A percentile compares a stretch with the other conserved stretches of the same genome.
Conservation (phyloP, 1,140 invertebrate genomes). For the Drosophila neocordata region DNA sequence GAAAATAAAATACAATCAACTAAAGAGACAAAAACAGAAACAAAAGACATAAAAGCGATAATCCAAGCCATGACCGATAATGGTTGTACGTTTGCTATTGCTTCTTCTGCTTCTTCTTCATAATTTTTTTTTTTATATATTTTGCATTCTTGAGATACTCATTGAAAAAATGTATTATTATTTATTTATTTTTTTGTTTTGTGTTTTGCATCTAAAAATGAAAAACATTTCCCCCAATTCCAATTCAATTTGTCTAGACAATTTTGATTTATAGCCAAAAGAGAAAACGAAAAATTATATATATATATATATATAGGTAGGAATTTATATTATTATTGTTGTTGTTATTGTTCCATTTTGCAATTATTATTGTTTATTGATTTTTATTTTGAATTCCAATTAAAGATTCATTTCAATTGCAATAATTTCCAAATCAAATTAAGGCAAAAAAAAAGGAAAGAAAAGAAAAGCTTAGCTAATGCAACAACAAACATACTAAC, state of each 20-base stretch:
- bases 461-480: slow-evolving; percentile 22
- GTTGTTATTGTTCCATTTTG: slow-evolving; percentile 31
- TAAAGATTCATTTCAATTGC: background rate
- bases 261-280: slow-evolving; percentile 49
- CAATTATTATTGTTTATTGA: slow-evolving; percentile 33
- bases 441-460: background rate
- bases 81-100: slow-evolving; percentile 17
- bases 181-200: slow-evolving; percentile 30
- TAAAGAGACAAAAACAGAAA: slow-evolving; percentile 11
- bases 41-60: slow-evolving; percentile 22
- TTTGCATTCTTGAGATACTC: background rate
- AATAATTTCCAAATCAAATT: background rate
- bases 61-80: slow-evolving; percentile 31
- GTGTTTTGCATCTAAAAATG: slow-evolving; percentile 30
- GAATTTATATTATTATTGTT: slow-evolving; percentile 14
- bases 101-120: slow-evolving; percentile 1
- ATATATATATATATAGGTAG: too few species aligned
- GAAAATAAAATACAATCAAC: slow-evolving; percentile 33
- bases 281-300: too few species aligned
- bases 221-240: background rate
- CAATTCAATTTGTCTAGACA: slow-evolving; percentile 43
- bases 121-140: background rate
- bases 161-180: background rate
- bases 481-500: slow-evolving; percentile 34
- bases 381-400: background rate